A percentile compares a stretch with the other conserved stretches of the same genome.
Conservation (phyloP, 2,797 vertebrate species). For the Xiphorhynchus erythropygius region DNA sequence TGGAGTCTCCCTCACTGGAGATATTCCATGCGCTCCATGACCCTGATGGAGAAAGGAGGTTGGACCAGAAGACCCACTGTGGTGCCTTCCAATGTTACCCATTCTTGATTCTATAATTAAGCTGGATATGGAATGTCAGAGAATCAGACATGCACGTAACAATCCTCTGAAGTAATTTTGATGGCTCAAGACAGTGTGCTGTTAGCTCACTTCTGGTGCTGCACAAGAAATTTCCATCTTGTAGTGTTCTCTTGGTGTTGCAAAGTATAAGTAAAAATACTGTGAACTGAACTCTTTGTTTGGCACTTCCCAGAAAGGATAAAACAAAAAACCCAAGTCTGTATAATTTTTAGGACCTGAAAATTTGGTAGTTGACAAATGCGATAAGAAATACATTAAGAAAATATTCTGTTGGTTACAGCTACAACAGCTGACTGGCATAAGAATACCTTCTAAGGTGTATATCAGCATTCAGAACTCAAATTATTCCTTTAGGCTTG, state of each 20-base stretch:
- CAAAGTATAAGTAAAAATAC: background rate
- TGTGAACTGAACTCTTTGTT: background rate
- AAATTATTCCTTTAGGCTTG: background rate
- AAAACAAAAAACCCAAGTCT: background rate
- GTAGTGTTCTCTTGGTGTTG: background rate
- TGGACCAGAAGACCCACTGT: rapidly evolving
- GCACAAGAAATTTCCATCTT: background rate
- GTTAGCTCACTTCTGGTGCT: background rate
- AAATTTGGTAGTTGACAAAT: background rate
- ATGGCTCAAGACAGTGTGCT: background rate
- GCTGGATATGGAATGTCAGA: background rate
- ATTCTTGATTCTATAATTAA: background rate
- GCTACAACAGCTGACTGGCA: background rate
- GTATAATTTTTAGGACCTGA: background rate
- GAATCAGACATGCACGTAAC: background rate
- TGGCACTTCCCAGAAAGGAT: background rate
- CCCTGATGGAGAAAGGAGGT: background rate
- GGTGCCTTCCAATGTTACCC: background rate
- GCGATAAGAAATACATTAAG: background rate
- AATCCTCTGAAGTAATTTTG: background rate
- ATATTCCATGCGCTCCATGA: rapidly evolving
- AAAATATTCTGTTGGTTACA: background rate
- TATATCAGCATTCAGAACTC: background rate
- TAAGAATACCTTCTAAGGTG: background rate
- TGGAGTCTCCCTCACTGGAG: background rate